These are phyloP conservation scores for Elymnias hypermnestra DNA, from an alignment of 1,140 invertebrate genomes.

Conservation along the genomic window DNA sequence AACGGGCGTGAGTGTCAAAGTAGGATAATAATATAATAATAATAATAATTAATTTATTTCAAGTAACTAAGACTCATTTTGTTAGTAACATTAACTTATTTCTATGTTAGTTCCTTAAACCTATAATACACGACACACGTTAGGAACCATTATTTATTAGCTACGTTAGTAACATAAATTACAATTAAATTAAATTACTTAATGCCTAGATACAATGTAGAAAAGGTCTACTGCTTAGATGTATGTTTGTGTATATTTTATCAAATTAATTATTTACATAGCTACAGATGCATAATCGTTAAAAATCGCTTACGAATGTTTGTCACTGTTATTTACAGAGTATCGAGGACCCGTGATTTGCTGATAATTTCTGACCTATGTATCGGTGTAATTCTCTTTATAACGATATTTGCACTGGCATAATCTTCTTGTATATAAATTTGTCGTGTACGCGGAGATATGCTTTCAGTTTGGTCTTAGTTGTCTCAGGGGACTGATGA, in stretches of 20 bases:
- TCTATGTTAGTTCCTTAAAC: too few relatives aligned
- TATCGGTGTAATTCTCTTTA: slow-evolving; percentile 18
- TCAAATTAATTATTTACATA: neutral
- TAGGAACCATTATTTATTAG: too few relatives aligned
- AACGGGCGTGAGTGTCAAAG: too few relatives aligned
- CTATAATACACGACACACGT: too few relatives aligned
- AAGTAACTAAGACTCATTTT: too few relatives aligned
- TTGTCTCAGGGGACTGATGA: slow-evolving; percentile 3
- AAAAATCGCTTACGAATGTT: slow-evolving; percentile 8
- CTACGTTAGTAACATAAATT: too few relatives aligned
- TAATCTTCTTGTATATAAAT: slow-evolving; percentile 15
- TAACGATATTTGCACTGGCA: slow-evolving; percentile 21
- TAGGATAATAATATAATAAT: too few relatives aligned
- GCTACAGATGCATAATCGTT: neutral
- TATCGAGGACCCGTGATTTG: slow-evolving; percentile 5
- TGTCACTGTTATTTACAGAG: slow-evolving; percentile 3
- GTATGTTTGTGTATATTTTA: neutral
- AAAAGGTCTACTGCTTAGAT: too few relatives aligned
- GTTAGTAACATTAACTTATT: too few relatives aligned
- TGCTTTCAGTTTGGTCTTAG: slow-evolving; percentile 10
- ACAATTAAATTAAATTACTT: too few relatives aligned
- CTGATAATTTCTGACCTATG: slow-evolving; percentile 20
- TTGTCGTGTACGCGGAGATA: slow-evolving; percentile 4
- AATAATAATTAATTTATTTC: too few relatives aligned
- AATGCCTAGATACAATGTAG: too few relatives aligned